Conservation (phyloP, 2,888 invertebrate species). For the Catocala nupta region DNA sequence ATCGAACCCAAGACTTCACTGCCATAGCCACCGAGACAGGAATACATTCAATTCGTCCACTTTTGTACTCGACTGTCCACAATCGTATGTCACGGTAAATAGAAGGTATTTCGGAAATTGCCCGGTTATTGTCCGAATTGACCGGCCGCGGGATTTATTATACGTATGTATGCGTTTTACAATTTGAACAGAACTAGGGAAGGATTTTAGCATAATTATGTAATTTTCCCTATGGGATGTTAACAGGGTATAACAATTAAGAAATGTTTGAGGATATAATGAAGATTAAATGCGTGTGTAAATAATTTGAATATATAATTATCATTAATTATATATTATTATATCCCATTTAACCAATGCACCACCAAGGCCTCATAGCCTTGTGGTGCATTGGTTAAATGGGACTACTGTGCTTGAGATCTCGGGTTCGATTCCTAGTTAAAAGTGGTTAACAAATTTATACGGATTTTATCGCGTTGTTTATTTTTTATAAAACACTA, state of each 20-base stretch:
- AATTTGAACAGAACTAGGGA: slow-evolving; percentile 27
- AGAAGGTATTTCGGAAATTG: slow-evolving; percentile 29
- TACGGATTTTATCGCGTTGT: no score
- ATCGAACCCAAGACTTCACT: no score
- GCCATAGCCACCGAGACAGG: no score
- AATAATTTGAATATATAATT: no score
- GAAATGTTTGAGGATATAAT: neutral
- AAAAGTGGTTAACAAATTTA: no score
- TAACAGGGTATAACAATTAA: neutral
- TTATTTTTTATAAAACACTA: no score
- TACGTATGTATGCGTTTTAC: slow-evolving; percentile 27
- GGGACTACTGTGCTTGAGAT: no score
- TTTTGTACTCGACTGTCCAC: slow-evolving; percentile 32
- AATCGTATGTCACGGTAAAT: slow-evolving; percentile 22
- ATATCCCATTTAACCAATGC: no score
- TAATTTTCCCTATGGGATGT: slow-evolving; percentile 10
- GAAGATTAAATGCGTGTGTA: neutral
- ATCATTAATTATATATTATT: no score
- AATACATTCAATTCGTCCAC: neutral
- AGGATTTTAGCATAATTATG: slow-evolving; percentile 25
- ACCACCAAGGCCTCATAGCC: no score
- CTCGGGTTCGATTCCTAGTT: no score
- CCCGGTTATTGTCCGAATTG: slow-evolving; percentile 40
- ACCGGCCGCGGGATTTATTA: slow-evolving; percentile 36
- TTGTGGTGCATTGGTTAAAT: no score